Conservation (phyloP, 2,888 invertebrate genomes). For the Megamerina dolium region DNA sequence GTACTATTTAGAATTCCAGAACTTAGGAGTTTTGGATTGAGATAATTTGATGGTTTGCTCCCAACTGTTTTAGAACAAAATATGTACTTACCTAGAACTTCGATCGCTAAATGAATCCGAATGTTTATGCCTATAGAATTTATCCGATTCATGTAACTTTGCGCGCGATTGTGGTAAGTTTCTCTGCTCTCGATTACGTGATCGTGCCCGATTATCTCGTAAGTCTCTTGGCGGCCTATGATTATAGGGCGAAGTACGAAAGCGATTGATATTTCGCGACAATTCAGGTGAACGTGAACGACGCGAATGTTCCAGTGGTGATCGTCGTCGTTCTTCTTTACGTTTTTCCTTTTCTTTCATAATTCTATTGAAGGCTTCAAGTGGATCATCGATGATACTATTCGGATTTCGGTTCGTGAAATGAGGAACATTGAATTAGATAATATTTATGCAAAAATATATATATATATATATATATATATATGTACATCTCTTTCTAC, state of each 20-base stretch:
- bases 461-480: no score
- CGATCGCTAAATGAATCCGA: constrained; percentile 30
- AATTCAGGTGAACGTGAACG: constrained; percentile 45
- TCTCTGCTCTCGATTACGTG: constrained; percentile 15
- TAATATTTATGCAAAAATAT: no score
- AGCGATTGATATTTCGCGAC: constrained; percentile 29
- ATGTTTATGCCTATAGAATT: constrained; percentile 20
- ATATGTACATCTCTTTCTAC: constrained; percentile 7
- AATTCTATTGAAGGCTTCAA: constrained; percentile 82
- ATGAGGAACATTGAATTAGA: background rate
- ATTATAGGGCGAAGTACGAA: constrained; percentile 36
- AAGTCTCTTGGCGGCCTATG: constrained; percentile 30
- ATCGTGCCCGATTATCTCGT: constrained; percentile 21
- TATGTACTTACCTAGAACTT: constrained; percentile 26
- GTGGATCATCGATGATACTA: constrained; percentile 72
- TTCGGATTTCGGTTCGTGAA: background rate
- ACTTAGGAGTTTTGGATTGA: no score
- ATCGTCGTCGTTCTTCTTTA: constrained; percentile 51
- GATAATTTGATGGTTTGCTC: no score
- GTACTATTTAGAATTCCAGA: no score
- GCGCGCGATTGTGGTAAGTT: no score
- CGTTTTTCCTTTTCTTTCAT: constrained; percentile 71
- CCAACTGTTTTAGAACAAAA: no score
- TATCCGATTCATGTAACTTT: constrained; percentile 28
- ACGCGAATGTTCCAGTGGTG: constrained; percentile 49